Percentiles rank a stretch among this genome's conserved stretches.
Conservation (phyloP, 2,888 invertebrate species). For the Chymomyza procnemis region DNA sequence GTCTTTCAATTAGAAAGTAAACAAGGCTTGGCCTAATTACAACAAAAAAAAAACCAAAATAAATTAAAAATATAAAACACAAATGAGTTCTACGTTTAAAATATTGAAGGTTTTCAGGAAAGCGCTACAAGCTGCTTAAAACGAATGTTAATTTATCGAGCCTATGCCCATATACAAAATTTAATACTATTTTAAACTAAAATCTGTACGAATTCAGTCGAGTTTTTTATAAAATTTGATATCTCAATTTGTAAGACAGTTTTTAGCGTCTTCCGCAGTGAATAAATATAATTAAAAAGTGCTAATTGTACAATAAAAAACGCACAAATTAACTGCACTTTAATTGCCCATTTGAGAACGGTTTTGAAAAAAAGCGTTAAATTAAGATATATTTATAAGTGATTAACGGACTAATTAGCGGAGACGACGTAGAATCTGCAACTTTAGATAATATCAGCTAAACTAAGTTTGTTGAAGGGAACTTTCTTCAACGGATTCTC, state of each 20-base stretch:
- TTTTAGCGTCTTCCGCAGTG: background rate
- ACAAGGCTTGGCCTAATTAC: background rate
- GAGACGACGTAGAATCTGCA: too few relatives aligned
- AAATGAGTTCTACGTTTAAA: background rate
- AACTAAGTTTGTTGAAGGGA: too few relatives aligned
- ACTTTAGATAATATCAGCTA: too few relatives aligned
- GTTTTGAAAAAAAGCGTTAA: background rate
- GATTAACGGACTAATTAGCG: conserved; percentile 10
- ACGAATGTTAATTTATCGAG: conserved; percentile 39
- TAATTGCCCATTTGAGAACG: conserved; percentile 1
- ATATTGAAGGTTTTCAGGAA: conserved; percentile 45
- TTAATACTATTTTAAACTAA: conserved; percentile 1
- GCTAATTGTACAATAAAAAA: conserved; percentile 4
- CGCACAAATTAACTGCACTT: conserved; percentile 17
- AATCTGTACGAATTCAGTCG: conserved; percentile 15
- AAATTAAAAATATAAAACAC: background rate
- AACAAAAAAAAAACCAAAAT: background rate
- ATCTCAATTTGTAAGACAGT: conserved; percentile 30
- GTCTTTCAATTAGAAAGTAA: background rate
- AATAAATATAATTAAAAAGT: conserved; percentile 1
- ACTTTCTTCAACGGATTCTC: too few relatives aligned
- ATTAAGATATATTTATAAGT: background rate
- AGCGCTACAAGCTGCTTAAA: conserved; percentile 36
- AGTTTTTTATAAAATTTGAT: conserved; percentile 27
- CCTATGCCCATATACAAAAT: conserved; percentile 17